Evolutionary conservation across 1,140 invertebrate species (phyloP).

Genomic region (Pogonus chalceus): DNA sequence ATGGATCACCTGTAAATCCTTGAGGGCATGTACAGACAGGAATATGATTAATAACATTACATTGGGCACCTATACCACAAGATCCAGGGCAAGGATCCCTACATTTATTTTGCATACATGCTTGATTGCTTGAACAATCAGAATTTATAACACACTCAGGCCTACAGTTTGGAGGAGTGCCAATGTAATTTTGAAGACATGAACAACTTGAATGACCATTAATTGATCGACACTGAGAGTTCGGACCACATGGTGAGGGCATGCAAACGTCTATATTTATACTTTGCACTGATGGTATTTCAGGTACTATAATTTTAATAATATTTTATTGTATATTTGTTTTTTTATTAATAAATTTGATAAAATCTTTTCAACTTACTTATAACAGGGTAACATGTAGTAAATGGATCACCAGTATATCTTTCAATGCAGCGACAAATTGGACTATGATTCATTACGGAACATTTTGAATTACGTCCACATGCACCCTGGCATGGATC

Average conservation of each 20-base stretch:
- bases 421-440: slow-evolving; percentile 41
- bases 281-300: slow-evolving; percentile 28
- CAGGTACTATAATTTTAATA: slow-evolving; percentile 22
- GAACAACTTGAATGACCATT: slow-evolving; percentile 47
- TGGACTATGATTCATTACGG: slow-evolving; percentile 55
- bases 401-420: slow-evolving; percentile 44
- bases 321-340: neutral
- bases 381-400: slow-evolving; percentile 46
- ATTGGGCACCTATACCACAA: slow-evolving; percentile 50
- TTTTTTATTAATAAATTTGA: slow-evolving; percentile 28
- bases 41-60: slow-evolving; percentile 51
- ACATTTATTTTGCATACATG: slow-evolving; percentile 54
- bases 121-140: slow-evolving; percentile 49
- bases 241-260: slow-evolving; percentile 54
- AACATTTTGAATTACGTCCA: slow-evolving; percentile 50
- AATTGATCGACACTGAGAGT: slow-evolving; percentile 50
- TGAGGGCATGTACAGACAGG: slow-evolving; percentile 52
- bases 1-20: slow-evolving; percentile 56
- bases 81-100: slow-evolving; percentile 54
- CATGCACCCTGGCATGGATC: slow-evolving; percentile 57
- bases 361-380: slow-evolving; percentile 43
- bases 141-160: slow-evolving; percentile 56
- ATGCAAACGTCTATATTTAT: slow-evolving; percentile 46
- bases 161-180: slow-evolving; percentile 53
- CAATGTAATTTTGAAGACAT: slow-evolving; percentile 48